Base-by-base conservation (phyloP, 2,113 vertebrate species). In the Lipotes vexillifer region DNA sequence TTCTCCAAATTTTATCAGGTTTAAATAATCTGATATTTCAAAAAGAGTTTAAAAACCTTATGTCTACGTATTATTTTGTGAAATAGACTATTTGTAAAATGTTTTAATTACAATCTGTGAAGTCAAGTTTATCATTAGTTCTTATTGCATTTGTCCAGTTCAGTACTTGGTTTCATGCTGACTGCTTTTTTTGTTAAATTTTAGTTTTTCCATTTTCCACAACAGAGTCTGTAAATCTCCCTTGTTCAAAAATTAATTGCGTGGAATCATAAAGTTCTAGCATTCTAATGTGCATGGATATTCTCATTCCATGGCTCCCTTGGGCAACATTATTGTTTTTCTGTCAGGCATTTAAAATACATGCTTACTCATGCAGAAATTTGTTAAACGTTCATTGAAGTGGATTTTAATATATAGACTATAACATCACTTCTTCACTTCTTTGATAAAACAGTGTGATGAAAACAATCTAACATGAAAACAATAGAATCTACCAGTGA, bases 321-420 rank as follows among this genome's bases (percentile, higher is more conserved):
- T 96, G 27, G 29, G 31, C 25, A 95, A 69, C 9, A 78, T 17
- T 59, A 66, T 89, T 88, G 61, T 80, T 87, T 93, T 88, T 81
- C 49, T 95, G 21, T 88, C 11, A 74, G 65, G 11, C 68, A 88
- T 74, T 93, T 84, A 94, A 96, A 95, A 97, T 81, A 27, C 11
- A 57, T 88, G 20, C 78, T 83, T 93, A 74, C 31, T 31, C 13
- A 75, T 75, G 27, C 44, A 83, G 31, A 90, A 52, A 69, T 68
- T 81, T 65, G 33, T 85, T 81, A 91, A 38, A 63, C 11, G 1
- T 61, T 91, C 27, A 63, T 59, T 85, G 17, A 81, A 88, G 91
- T 85, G 23, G 5, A 75, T 69, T 93, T 97, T 82, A 71, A 63
- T 57, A 81, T 31, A 77, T 18, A 92, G 27, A 93, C 18, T 88